Base-by-base conservation (phyloP, 2,888 invertebrate genomes). In the Temnothorax rugatulus region DNA sequence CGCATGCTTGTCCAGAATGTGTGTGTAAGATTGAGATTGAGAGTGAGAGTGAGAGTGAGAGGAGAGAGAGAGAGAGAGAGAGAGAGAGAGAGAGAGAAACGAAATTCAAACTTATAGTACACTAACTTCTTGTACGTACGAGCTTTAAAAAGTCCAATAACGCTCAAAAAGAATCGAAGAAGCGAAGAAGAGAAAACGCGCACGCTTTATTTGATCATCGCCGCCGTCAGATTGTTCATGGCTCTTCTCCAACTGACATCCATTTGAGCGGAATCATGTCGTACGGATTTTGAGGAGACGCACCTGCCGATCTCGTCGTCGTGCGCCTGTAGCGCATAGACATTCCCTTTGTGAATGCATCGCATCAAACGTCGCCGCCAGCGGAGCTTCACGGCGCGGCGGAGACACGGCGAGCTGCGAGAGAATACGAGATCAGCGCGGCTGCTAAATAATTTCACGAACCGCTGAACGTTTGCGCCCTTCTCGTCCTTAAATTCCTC, bases 341-440 rank as follows among this genome's bases (percentile, higher is more conserved):
- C 59, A 84, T 82, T 85, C 87, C 66, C 81, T 85, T 68, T 75
- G 84, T 82, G 87, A 86, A 84, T 82, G 21, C 66, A 69, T 8
- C 44, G 68, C 57, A 44, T 76, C 83, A 82, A 83, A 84, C 52
- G 38, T 59, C 47, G 34, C 41, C 9, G 54, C 13, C 54, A 15
- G 50, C 69, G 41, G 59, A 68, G 75, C 77, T 86, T 82, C 84
- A 83, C 29, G 29, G 29, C 29, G 29, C 82, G 82, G 47, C 21
- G 71, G 50, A 47, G 76, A 77, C 83, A 71, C 68, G 57, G 63
- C 47, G 68, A 83, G 75, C n/a, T 54, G 41, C 89, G 87, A 89
- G 86, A 82, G 89, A 89, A 89, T 89, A 82, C 64, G 79, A 86
- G 87, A 89, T 89, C 83, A 83, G n/a, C 69, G 77, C 82, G 57